phyloP scores from a whole-genome alignment of 1,140 invertebrate genomes.

The Hydropsyche tenuis region DNA sequence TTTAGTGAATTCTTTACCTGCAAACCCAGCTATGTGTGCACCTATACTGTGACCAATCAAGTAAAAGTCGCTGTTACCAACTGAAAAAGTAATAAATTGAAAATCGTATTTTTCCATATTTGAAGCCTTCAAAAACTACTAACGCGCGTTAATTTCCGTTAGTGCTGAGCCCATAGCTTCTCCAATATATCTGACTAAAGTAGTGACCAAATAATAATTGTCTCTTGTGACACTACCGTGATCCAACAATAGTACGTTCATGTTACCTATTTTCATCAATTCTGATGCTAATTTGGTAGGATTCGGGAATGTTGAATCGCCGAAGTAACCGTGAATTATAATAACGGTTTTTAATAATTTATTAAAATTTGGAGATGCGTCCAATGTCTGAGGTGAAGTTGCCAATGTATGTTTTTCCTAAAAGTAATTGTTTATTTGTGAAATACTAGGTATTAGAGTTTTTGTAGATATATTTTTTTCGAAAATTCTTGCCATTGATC shows the following conservation, averaged over 20 bases:
- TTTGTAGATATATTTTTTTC: no score
- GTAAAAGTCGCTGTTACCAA: not conserved
- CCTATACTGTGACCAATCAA: constrained; percentile 38
- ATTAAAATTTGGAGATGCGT: not conserved
- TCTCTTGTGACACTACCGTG: not conserved
- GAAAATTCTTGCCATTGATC: no score
- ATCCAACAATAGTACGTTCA: not conserved
- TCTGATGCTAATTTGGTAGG: no score
- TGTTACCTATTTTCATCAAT: not conserved
- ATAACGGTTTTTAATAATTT: not conserved
- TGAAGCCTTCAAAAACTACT: constrained; percentile 31
- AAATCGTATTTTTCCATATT: no score
- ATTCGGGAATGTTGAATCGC: no score
- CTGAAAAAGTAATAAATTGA: not conserved
- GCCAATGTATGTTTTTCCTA: not conserved
- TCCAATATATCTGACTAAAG: constrained; percentile 56
- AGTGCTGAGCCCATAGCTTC: constrained; percentile 54
- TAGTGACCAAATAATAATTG: constrained; percentile 55
- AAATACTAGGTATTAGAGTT: no score
- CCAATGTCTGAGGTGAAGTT: not conserved
- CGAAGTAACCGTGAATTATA: not conserved
- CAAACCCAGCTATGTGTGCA: constrained; percentile 34
- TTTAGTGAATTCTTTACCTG: constrained; percentile 33
- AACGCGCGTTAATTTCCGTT: constrained; percentile 52
- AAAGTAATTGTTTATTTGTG: not conserved